These are phyloP conservation scores for Leuciscus idus DNA, from an alignment of 2,113 vertebrate species.

Conservation along the genomic window DNA sequence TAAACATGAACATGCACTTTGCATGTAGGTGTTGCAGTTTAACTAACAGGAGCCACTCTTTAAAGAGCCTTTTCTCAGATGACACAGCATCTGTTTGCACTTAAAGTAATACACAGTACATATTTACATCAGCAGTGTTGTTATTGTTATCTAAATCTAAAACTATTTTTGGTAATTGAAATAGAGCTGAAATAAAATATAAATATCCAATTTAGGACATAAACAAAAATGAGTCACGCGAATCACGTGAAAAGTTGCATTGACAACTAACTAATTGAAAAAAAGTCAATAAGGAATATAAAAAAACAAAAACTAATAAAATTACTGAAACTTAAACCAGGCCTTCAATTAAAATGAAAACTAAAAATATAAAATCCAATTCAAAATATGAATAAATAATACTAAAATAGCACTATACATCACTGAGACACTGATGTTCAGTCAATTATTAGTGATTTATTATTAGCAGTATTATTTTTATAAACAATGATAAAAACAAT, in stretches of 20 bases:
- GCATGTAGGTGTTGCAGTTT: not conserved
- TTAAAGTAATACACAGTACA: not conserved
- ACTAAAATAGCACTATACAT: not conserved
- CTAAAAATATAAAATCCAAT: not conserved
- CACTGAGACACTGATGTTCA: not conserved
- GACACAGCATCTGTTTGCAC: not conserved
- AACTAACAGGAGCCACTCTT: conserved; percentile 26
- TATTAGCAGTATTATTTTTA: not conserved
- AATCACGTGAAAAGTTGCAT: no score
- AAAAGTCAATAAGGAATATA: not conserved
- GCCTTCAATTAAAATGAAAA: not conserved
- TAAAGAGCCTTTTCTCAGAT: not conserved
- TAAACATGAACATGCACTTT: conserved; percentile 24
- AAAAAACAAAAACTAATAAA: not conserved
- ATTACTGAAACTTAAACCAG: not conserved
- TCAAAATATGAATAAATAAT: no score
- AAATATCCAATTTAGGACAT: no score
- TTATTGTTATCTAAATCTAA: not conserved
- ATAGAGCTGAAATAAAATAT: no score
- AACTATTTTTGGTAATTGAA: no score
- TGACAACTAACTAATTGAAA: not conserved
- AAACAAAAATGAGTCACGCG: no score
- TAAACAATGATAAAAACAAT: not conserved
- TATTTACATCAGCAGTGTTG: not conserved
- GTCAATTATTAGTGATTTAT: not conserved